A percentile compares a stretch with the other conserved stretches of the same genome.
Conservation (phyloP, 2,888 invertebrate genomes). For the Matsumyia berberina region DNA sequence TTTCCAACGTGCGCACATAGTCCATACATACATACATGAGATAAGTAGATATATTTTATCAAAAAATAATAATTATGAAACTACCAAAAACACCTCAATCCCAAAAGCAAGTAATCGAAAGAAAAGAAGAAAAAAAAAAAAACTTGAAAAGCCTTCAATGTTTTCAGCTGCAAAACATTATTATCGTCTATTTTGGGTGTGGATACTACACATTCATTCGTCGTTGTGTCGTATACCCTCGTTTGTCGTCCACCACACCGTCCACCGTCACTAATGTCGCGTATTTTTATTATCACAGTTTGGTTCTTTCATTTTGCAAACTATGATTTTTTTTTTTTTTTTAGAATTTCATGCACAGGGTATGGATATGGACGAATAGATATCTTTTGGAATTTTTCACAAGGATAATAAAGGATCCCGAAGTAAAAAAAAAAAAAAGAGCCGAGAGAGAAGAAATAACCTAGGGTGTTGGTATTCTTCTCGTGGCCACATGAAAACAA, state of each 20-base stretch:
- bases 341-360: conserved; percentile 25
- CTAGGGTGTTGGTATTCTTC: conserved; percentile 30
- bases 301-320: conserved; percentile 31
- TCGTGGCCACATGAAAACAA: conserved; percentile 49
- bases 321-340: conserved; percentile 19
- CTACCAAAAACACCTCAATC: conserved; percentile 41
- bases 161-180: conserved; percentile 66
- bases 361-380: conserved; percentile 11
- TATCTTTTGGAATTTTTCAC: conserved; percentile 36
- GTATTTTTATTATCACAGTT: conserved; percentile 70
- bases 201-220: conserved; percentile 69
- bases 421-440: background rate
- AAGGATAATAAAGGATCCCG: conserved; percentile 18
- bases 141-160: conserved; percentile 49
- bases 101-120: conserved; percentile 37
- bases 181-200: conserved; percentile 74
- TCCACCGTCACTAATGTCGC: conserved; percentile 45
- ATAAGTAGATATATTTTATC: conserved; percentile 43
- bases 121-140: conserved; percentile 26
- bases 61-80: conserved; percentile 60
- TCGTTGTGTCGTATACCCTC: conserved; percentile 49
- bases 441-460: background rate
- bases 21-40: background rate
- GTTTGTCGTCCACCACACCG: conserved; percentile 42
- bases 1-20: background rate